phyloP scores from a whole-genome alignment of 1,140 invertebrate species.

The Steinernema khuongi region DNA sequence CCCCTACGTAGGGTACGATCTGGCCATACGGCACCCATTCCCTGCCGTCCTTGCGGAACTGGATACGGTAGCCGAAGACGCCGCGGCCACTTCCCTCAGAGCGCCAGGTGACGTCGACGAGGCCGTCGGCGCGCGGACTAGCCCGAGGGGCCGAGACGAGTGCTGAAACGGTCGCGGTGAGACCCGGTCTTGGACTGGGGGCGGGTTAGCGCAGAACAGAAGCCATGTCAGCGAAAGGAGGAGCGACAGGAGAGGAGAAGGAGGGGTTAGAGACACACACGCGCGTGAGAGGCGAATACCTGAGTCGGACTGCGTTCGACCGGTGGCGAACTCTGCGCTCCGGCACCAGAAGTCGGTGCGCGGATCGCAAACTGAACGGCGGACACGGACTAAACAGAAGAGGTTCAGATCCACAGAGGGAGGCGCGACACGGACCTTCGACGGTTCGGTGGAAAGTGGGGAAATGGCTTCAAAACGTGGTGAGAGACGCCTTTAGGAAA shows the following conservation, averaged over 20 bases:
- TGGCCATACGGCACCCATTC: conserved; percentile 59
- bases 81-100: conserved; percentile 52
- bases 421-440: not conserved
- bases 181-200: too few species aligned
- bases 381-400: conserved; percentile 9
- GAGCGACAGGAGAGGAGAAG: conserved; percentile 22
- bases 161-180: conserved; percentile 51
- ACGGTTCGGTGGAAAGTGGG: too few species aligned
- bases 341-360: conserved; percentile 58
- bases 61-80: conserved; percentile 55
- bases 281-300: conserved; percentile 31
- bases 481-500: too few species aligned
- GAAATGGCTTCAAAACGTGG: too few species aligned
- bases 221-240: too few species aligned
- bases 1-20: conserved; percentile 57
- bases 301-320: conserved; percentile 17
- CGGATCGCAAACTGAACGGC: conserved; percentile 52
- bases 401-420: not conserved
- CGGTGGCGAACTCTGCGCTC: conserved; percentile 30
- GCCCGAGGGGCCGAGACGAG: conserved; percentile 50
- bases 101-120: conserved; percentile 49
- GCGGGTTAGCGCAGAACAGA: too few species aligned
- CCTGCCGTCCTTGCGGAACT: conserved; percentile 45
- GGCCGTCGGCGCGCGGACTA: conserved; percentile 38
- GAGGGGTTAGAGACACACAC: conserved; percentile 35